Base-by-base conservation (phyloP, 2,797 vertebrate genomes). In the Lophius americanus region DNA sequence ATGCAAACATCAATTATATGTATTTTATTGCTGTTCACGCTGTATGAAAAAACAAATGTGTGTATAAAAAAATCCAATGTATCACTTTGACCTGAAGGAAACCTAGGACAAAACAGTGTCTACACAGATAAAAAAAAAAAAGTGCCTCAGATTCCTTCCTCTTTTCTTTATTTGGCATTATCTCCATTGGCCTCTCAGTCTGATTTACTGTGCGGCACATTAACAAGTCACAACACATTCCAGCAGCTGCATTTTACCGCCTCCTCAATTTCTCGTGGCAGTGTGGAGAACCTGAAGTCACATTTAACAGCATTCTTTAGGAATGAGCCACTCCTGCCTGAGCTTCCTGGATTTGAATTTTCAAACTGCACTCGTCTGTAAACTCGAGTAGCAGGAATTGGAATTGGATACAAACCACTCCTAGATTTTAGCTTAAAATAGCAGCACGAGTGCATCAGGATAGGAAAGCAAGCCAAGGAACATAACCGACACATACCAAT, bases 191-290 rank as follows among this genome's bases (percentile, higher is more conserved):
- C 43, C 68, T 69, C 47, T 68, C 72, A 56, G 12, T 43, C 38
- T 75, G 86, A 85, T 86, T 82, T 68, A 88, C 70, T 79, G 78
- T 64, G 49, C 50, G 65, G 60, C 47, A 43, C 0, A 13, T 65
- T 39, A 50, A 70, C 86, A 83, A 78, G 84, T 59, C 55, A 50
- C 41, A 63, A 82, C 84, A 88, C 92, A 94, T 93, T 93, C 90
- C 90, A 88, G 64, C 74, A 7, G 46, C 73, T 70, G 53, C 44
- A 63, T 67, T 63, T 38, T 37, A 6, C 78, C 74, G 69, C 73
- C 47, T 60, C 46, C 64, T 58, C 36, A 36, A 6, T 38, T 75
- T 61, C 69, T 51, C 68, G 46, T 61, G 61, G 62, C 70, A 49
- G 78, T 64, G 50, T 87, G 87, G 90, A 90, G 92, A 91, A 82